Conservation (phyloP, 2,797 vertebrate species). For the Hoplostethus atlanticus region DNA sequence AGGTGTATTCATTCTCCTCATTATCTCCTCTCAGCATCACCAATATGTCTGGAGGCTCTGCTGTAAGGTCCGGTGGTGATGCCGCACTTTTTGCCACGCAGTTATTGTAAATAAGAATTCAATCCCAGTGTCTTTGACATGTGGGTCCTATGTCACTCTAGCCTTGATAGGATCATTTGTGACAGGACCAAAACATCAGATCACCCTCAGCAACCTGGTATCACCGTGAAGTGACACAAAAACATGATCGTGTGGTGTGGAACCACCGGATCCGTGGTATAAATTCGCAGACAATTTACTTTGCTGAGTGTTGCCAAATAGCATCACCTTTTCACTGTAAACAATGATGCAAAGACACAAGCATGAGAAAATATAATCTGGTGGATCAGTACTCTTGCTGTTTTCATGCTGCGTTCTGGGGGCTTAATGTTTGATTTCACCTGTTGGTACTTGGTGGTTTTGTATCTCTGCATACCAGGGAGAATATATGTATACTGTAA, state of each 20-base stretch:
- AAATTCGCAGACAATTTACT: not conserved
- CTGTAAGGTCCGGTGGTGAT: not conserved
- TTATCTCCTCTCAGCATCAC: not conserved
- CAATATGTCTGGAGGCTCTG: not conserved
- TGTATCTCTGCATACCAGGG: not conserved
- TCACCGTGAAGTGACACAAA: not conserved
- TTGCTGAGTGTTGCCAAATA: not conserved
- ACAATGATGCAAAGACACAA: not conserved
- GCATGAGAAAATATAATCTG: not conserved
- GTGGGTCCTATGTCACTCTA: too few species aligned
- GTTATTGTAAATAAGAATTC: not conserved
- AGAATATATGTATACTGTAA: not conserved
- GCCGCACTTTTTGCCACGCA: not conserved
- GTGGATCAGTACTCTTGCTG: not conserved
- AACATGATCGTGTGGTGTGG: not conserved
- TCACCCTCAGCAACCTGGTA: too few species aligned
- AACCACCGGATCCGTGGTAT: not conserved
- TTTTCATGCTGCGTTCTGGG: not conserved
- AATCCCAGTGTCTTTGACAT: too few species aligned
- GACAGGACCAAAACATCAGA: too few species aligned
- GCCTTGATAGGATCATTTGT: too few species aligned
- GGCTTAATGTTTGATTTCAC: not conserved
- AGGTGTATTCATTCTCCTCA: slow-evolving; percentile 2
- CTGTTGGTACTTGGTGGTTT: not conserved
- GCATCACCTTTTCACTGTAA: not conserved